Percentiles rank a stretch among this genome's conserved stretches.
These are phyloP conservation scores for Octonoba sinensis DNA, from an alignment of 2,888 invertebrate genomes.

Conservation along the genomic window DNA sequence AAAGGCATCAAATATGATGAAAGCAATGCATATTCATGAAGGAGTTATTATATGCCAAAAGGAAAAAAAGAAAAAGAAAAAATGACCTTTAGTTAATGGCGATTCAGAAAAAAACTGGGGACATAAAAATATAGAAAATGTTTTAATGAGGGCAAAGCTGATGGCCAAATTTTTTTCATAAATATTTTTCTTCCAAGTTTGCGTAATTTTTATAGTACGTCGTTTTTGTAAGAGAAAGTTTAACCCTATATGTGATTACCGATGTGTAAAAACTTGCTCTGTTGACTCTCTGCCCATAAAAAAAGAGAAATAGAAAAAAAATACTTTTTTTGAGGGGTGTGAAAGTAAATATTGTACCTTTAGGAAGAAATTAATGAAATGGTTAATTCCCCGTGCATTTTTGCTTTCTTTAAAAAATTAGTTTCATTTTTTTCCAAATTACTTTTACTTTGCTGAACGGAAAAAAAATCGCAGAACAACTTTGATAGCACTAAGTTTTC, in stretches of 20 bases:
- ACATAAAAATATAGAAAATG: no score
- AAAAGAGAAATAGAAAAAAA: constrained; percentile 10
- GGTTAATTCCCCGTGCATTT: constrained; percentile 50
- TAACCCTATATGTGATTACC: constrained; percentile 40
- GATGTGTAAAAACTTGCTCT: constrained; percentile 50
- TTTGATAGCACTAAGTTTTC: no score
- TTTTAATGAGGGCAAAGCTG: constrained; percentile 23
- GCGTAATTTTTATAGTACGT: constrained; percentile 11
- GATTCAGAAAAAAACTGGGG: no score
- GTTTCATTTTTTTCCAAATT: no score
- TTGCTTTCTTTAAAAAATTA: constrained; percentile 1
- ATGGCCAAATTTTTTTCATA: constrained; percentile 34
- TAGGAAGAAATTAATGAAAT: constrained; percentile 58
- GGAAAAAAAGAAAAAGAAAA: constrained; percentile 11
- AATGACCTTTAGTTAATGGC: constrained; percentile 23
- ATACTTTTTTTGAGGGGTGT: constrained; percentile 18
- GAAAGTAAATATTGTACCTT: constrained; percentile 48
- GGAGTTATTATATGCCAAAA: not conserved
- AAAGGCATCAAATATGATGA: no score
- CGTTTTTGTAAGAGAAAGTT: constrained; percentile 18
- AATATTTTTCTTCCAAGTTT: constrained; percentile 30
- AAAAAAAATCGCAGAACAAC: no score
- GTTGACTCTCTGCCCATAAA: constrained; percentile 22
- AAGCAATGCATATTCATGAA: no score
- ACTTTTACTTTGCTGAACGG: no score